Base-by-base conservation (phyloP, 2,888 invertebrate species). In the Pseudococcus jackbeardsleyi region DNA sequence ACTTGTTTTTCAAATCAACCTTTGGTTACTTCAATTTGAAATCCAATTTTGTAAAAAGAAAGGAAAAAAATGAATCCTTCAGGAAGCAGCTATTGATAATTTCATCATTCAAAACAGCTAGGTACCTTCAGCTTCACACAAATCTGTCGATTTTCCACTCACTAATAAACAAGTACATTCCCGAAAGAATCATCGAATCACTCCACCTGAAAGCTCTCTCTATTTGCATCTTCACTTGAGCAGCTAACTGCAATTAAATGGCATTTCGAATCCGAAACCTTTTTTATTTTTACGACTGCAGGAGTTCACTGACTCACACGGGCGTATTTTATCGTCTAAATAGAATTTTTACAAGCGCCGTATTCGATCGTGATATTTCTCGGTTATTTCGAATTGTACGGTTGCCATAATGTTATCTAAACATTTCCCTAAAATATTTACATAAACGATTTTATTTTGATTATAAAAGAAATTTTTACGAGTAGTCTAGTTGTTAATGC, bases 361-460 rank as follows among this genome's bases (percentile, higher is more conserved):
- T 77, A 82, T 82, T 82, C 46, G 46, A 82, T 82, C 79, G 79
- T 19, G 79, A 82, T 82, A 46, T 82, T 82, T 82, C 42, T 82
- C 33, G 11, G 42, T 82, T 42, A 82, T 42, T 42, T 46, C 46
- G 79, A 82, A 82, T 82, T 82, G 79, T 82, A 82, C 79, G 19
- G 42, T 82, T 82, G 79, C 79, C 79, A 82, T 82, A 82, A 82
- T 19, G 79, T 33, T 42, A 46, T 82, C 42, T 82, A 82, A 82
- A 82, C 79, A 82, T 82, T 82, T 82, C 79, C 46, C 19, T 82
- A 82, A 82, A 82, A 82, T 82, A 82, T 82, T 82, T 82, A 82
- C 79, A 82, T 19, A 46, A 46, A 82, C 79, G 42, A 19, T 46
- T 82, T 82, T 82, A 77, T 77, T 77, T 77, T 77, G 77, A 77